A percentile compares a stretch with the other conserved stretches of the same genome.
Evolutionary conservation across 1,140 invertebrate species (phyloP).

Genomic region (Halesus radiatus): DNA sequence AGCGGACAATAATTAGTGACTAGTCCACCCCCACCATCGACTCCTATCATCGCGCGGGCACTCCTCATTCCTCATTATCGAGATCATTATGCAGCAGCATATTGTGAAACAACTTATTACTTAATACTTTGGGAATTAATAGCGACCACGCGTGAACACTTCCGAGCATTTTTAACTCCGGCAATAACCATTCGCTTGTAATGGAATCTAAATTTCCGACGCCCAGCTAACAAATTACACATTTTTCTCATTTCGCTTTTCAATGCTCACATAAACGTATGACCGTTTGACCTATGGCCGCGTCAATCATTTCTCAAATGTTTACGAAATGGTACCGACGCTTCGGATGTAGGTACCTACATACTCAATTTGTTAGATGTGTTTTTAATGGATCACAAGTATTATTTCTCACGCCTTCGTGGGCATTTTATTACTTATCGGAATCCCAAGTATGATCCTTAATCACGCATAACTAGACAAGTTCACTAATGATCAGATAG

Average conservation of each 20-base stretch:
- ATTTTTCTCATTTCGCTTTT: slow-evolving; percentile 39
- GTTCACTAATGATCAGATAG: too few species aligned
- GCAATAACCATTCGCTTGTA: slow-evolving; percentile 46
- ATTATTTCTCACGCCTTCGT: slow-evolving; percentile 14
- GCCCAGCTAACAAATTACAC: slow-evolving; percentile 38
- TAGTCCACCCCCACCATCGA: not conserved
- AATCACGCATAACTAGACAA: too few species aligned
- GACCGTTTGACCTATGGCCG: slow-evolving; percentile 40
- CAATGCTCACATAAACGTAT: slow-evolving; percentile 8
- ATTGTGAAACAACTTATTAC: slow-evolving; percentile 49
- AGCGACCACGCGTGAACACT: slow-evolving; percentile 51
- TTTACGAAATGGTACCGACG: slow-evolving; percentile 23
- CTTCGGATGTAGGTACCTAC: not conserved
- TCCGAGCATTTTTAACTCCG: slow-evolving; percentile 21
- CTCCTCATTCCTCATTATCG: slow-evolving; percentile 36
- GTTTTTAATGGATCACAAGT: slow-evolving; percentile 13
- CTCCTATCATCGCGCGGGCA: slow-evolving; percentile 1
- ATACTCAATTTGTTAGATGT: slow-evolving; percentile 8
- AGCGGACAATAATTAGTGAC: too few species aligned
- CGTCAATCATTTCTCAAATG: slow-evolving; percentile 44
- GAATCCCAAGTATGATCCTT: slow-evolving; percentile 3
- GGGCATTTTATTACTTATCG: not conserved
- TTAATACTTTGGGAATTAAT: slow-evolving; percentile 52
- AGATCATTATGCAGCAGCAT: slow-evolving; percentile 37
- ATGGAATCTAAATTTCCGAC: slow-evolving; percentile 54